These are phyloP conservation scores for Elaphurus davidianus DNA, from an alignment of 2,113 vertebrate genomes.

Conservation along the genomic window DNA sequence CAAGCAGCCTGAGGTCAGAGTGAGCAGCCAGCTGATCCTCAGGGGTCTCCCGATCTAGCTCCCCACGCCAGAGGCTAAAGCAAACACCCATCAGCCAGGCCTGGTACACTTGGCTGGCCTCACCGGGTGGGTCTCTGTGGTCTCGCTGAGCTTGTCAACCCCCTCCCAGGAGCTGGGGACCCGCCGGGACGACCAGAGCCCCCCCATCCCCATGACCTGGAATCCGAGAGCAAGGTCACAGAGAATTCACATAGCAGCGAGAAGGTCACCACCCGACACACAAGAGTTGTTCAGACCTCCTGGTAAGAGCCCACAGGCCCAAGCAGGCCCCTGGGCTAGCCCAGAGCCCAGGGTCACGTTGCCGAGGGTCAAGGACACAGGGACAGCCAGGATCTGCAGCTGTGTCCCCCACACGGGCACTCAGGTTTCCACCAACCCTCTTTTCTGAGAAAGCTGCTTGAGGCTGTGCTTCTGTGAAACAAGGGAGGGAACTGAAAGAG, in stretches of 20 bases:
- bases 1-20: not conserved
- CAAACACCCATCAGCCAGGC: fast-evolving
- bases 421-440: not conserved
- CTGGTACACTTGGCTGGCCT: not conserved
- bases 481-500: not conserved
- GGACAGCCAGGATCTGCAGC: not conserved
- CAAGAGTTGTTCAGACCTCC: not conserved
- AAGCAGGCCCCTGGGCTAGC: not conserved
- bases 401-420: not conserved
- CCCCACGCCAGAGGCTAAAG: not conserved
- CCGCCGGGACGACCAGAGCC: not conserved
- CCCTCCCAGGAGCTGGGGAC: not conserved
- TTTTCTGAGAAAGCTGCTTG: not conserved
- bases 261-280: not conserved
- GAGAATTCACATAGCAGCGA: not conserved
- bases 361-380: not conserved
- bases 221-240: not conserved
- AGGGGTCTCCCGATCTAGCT: not conserved
- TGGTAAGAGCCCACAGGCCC: not conserved
- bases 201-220: not conserved
- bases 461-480: not conserved
- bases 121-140: fast-evolving
- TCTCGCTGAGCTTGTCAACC: fast-evolving
- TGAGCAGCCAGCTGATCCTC: not conserved
- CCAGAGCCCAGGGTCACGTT: not conserved